These are phyloP conservation scores for Glyptemys insculpta DNA, from an alignment of 2,797 vertebrate genomes.

Conservation along the genomic window DNA sequence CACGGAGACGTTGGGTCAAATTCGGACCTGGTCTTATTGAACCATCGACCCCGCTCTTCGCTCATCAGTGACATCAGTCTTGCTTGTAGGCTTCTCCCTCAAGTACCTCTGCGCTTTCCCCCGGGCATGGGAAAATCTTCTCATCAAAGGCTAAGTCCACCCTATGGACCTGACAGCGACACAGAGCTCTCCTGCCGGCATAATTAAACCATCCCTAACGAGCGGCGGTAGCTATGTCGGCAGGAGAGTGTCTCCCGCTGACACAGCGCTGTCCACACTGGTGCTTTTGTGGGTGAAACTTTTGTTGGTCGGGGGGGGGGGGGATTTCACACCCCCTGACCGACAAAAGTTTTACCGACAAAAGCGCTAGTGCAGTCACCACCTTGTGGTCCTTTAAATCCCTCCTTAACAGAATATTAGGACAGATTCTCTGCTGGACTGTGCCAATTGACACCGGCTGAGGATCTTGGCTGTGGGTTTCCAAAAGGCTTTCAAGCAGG, in stretches of 20 bases:
- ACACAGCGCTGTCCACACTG: too few species aligned
- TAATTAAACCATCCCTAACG: not conserved
- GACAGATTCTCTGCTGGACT: not conserved
- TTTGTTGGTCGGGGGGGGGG: too few species aligned
- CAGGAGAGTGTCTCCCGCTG: too few species aligned
- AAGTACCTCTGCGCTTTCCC: not conserved
- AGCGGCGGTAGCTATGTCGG: accelerated
- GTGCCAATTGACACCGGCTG: not conserved
- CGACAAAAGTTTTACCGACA: too few species aligned
- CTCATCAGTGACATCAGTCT: not conserved
- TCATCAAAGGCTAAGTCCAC: not conserved
- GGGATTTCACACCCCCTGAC: too few species aligned
- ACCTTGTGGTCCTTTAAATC: not conserved
- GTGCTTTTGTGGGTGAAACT: too few species aligned
- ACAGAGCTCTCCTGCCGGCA: not conserved
- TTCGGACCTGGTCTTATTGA: not conserved
- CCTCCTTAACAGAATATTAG: not conserved
- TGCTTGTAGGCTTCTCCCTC: not conserved
- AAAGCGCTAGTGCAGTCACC: too few species aligned
- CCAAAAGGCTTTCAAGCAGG: slow-evolving; percentile 37
- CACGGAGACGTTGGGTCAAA: not conserved
- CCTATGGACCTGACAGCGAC: too few species aligned
- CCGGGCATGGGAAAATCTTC: not conserved
- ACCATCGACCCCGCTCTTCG: not conserved
- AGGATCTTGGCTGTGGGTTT: slow-evolving; percentile 27